These are phyloP conservation scores for Euproctis similis DNA, from an alignment of 2,888 invertebrate genomes.

Conservation along the genomic window DNA sequence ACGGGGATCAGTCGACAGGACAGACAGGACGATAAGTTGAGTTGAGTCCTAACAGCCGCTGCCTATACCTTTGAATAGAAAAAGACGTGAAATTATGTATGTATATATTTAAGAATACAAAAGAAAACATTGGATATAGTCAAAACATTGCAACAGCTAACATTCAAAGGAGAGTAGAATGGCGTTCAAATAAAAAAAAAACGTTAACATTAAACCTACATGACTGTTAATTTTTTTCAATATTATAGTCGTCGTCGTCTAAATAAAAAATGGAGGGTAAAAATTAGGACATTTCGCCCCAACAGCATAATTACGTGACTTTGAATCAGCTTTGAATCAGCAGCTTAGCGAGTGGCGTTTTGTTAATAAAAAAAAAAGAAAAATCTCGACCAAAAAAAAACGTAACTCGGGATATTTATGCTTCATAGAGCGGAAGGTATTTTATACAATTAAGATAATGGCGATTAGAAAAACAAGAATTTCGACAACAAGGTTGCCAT, in stretches of 20 bases:
- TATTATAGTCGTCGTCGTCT: conserved; percentile 51
- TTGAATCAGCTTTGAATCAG: no score
- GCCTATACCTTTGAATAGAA: no score
- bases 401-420: conserved; percentile 25
- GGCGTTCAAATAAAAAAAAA: conserved; percentile 51
- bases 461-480: conserved; percentile 14
- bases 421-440: conserved; percentile 22
- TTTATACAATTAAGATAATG: conserved; percentile 23
- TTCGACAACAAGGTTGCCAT: no score
- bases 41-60: no score
- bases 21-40: no score
- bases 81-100: no score
- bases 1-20: no score
- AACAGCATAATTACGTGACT: conserved; percentile 46
- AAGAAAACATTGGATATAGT: no score
- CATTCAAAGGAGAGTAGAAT: no score
- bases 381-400: conserved; percentile 29
- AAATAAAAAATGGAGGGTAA: conserved; percentile 41
- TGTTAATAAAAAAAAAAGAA: conserved; percentile 35
- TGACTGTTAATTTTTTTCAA: conserved; percentile 46
- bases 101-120: no score
- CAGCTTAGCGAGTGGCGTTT: conserved; percentile 35
- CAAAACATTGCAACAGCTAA: no score
- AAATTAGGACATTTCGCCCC: conserved; percentile 44
- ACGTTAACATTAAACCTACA: conserved; percentile 43